These are phyloP conservation scores for Stegodyphus dumicola DNA, from an alignment of 1,140 invertebrate genomes.

Conservation along the genomic window DNA sequence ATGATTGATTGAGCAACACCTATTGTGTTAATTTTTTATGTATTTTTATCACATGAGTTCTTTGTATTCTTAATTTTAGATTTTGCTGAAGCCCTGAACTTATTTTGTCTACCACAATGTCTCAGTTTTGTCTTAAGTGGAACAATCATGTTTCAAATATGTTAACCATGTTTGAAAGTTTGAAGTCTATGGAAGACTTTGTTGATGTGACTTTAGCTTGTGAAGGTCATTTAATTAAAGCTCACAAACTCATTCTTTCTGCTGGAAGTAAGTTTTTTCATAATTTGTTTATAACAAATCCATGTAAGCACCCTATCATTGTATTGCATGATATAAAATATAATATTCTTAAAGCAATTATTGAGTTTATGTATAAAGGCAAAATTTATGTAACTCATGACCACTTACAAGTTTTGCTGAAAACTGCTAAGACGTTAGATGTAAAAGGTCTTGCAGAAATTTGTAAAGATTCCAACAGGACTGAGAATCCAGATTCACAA, in stretches of 20 bases:
- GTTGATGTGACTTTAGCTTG: slow-evolving; percentile 92
- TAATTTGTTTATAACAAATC: slow-evolving; percentile 89
- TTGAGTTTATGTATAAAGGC: slow-evolving; percentile 94
- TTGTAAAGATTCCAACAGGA: slow-evolving; percentile 1
- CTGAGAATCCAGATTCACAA: slow-evolving; percentile 15
- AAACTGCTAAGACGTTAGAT: slow-evolving; percentile 90
- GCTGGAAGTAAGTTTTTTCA: slow-evolving; percentile 78
- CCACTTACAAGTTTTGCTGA: slow-evolving; percentile 86
- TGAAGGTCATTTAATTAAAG: slow-evolving; percentile 92
- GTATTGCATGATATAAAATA: slow-evolving; percentile 93
- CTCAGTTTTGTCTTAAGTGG: slow-evolving; percentile 89
- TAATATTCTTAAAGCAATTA: slow-evolving; percentile 89
- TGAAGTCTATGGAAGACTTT: slow-evolving; percentile 77
- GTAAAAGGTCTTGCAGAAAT: slow-evolving; percentile 92
- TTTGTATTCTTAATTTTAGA: too few species aligned
- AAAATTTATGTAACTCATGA: slow-evolving; percentile 94
- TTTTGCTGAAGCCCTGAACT: background rate
- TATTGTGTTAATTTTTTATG: too few species aligned
- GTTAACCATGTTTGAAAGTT: slow-evolving; percentile 89
- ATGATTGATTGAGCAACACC: too few species aligned
- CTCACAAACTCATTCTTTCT: slow-evolving; percentile 90
- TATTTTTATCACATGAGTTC: too few species aligned
- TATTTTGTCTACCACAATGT: slow-evolving; percentile 44
- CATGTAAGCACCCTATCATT: slow-evolving; percentile 89
- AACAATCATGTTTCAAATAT: slow-evolving; percentile 93